Conservation (phyloP, 2,888 invertebrate genomes). For the Gari tellinella region DNA sequence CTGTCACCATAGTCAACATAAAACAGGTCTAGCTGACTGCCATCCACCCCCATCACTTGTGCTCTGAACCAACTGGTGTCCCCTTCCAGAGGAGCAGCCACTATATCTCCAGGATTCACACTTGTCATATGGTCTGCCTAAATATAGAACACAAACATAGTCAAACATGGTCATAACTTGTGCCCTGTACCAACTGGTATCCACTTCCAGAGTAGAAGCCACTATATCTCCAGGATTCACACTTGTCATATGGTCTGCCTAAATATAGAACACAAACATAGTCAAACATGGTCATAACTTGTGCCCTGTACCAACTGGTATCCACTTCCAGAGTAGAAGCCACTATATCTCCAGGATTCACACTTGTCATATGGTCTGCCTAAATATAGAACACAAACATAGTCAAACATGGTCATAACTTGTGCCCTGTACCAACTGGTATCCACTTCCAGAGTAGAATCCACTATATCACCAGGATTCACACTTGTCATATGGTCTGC, state of each 20-base stretch:
- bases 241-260: conserved; percentile 24
- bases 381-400: conserved; percentile 10
- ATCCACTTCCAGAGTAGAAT: conserved; percentile 78
- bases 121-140: conserved; percentile 54
- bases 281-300: conserved; percentile 68
- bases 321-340: conserved; percentile 79
- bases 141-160: conserved; percentile 18
- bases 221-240: conserved; percentile 75
- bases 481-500: conserved; percentile 45
- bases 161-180: conserved; percentile 69
- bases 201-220: conserved; percentile 78
- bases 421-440: conserved; percentile 77
- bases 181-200: conserved; percentile 77
- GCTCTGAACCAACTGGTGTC: conserved; percentile 78
- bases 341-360: conserved; percentile 74
- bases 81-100: conserved; percentile 79
- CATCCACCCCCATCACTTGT: conserved; percentile 69
- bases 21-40: conserved; percentile 74
- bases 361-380: conserved; percentile 33
- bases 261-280: conserved; percentile 18
- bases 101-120: conserved; percentile 72
- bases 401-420: conserved; percentile 68
- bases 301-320: conserved; percentile 76
- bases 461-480: conserved; percentile 76
- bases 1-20: conserved; percentile 81